These are phyloP conservation scores for Nibea albiflora DNA, from an alignment of 2,113 vertebrate species.

Conservation along the genomic window DNA sequence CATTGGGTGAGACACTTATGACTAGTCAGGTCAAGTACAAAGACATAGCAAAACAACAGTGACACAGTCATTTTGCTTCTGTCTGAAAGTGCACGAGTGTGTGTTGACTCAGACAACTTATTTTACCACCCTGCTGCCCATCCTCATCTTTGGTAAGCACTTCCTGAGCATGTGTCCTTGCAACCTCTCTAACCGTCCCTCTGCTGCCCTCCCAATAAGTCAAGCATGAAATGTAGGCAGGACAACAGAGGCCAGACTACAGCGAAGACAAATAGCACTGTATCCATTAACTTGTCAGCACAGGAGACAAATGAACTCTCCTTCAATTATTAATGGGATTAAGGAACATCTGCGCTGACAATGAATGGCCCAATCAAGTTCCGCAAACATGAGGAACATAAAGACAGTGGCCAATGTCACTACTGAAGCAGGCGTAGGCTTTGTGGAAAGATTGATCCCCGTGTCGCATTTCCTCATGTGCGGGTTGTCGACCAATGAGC, in stretches of 20 bases:
- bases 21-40: constrained; percentile 1
- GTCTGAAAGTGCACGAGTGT: not conserved
- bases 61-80: not conserved
- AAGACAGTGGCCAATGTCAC: constrained; percentile 13
- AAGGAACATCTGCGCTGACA: constrained; percentile 45
- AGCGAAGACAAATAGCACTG: constrained; percentile 59
- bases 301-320: constrained; percentile 64
- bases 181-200: constrained; percentile 51
- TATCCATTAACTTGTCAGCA: constrained; percentile 71
- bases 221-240: constrained; percentile 70
- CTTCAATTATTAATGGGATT: constrained; percentile 68
- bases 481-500: constrained; percentile 33
- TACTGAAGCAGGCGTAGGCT: constrained; percentile 2
- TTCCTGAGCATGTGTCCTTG: constrained; percentile 58
- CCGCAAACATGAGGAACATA: constrained; percentile 27
- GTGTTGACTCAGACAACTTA: not conserved
- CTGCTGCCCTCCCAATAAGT: constrained; percentile 65
- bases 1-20: not conserved
- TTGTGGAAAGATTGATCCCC: constrained; percentile 34
- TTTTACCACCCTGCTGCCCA: constrained; percentile 5
- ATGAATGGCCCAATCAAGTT: constrained; percentile 58
- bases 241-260: constrained; percentile 50
- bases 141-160: constrained; percentile 34
- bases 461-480: constrained; percentile 11
- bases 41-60: constrained; percentile 17